These are phyloP conservation scores for Siphonodentalium dalli DNA, from an alignment of 2,888 invertebrate species.

Conservation along the genomic window DNA sequence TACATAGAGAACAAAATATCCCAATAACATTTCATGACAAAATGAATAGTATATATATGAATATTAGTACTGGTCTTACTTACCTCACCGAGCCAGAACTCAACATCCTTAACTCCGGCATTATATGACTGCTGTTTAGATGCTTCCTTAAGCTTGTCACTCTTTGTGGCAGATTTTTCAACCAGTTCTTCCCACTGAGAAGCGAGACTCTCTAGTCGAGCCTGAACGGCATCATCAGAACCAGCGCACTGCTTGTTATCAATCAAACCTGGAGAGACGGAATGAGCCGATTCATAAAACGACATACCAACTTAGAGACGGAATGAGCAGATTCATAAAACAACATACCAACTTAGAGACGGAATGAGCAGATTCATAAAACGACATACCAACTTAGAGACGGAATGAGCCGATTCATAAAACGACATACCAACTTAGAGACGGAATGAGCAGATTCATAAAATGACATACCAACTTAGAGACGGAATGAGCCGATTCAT, in stretches of 20 bases:
- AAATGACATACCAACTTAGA: no score
- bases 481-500: no score
- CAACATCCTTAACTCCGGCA: slow-evolving; percentile 97
- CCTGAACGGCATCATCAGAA: slow-evolving; percentile 94
- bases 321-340: no score
- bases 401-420: no score
- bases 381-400: no score
- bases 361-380: no score
- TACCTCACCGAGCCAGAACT: slow-evolving; percentile 99
- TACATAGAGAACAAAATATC: background rate
- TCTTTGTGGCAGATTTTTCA: slow-evolving; percentile 97
- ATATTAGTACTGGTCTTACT: no score
- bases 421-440: no score
- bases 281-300: background rate
- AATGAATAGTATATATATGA: no score
- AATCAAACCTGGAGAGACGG: slow-evolving; percentile 68
- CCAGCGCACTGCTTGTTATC: slow-evolving; percentile 97
- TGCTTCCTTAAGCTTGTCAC: slow-evolving; percentile 96
- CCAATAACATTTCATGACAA: no score
- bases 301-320: background rate
- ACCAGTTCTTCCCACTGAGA: slow-evolving; percentile 99
- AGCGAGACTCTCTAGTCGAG: slow-evolving; percentile 74
- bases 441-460: no score
- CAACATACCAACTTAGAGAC: no score
- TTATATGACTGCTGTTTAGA: slow-evolving; percentile 99